Base-by-base conservation (phyloP, 2,888 invertebrate species). In the Polia nebulosa region DNA sequence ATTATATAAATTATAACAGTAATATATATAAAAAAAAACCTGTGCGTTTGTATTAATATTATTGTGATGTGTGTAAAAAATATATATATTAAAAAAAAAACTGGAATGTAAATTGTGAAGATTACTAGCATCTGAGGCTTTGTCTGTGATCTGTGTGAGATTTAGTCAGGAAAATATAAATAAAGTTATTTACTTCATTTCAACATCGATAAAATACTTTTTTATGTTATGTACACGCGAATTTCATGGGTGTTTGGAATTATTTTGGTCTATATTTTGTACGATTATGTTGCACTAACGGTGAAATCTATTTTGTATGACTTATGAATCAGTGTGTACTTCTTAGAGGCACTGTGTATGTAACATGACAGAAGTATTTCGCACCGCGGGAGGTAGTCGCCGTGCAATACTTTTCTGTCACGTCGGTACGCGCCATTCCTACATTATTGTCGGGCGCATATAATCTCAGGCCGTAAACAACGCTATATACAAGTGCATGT, bases 251-350 rank as follows among this genome's bases (percentile, higher is more conserved):
- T 89, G 93, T 93, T 94, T 93, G 93, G 92, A 91, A 88, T 87
- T 83, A 87, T 92, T 94, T 94, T 95, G 95, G 95, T 95, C 94
- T 95, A 89, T 91, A 91, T 90, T 93, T 95, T 95, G 95, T 95
- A 94, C 95, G 93, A 91, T 93, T 76, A 88, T 84, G 92, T 94
- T 94, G 93, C 90, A 93, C 92, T 94, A 92, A 92, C 75, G 87
- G 92, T 92, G 90, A 87, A 83, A 83, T 83, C 85, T 90, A 84
- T 88, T 84, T 83, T 79, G 65, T 82, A 80, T 81, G 71, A 70
- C 72, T 78, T 71, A 64, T 74, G 72, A 59, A 68, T 57, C 58
- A 69, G 80, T 88, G 87, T 89, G 83, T 86, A 86, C 82, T 88
- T 83, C 70, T 70, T 51, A 79, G 90, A 92, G 92, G 91, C 93